Evolutionary conservation across 2,797 vertebrate species (phyloP), one percentile per base, ranked within the genome.

Genomic region (Pampus argenteus): DNA sequence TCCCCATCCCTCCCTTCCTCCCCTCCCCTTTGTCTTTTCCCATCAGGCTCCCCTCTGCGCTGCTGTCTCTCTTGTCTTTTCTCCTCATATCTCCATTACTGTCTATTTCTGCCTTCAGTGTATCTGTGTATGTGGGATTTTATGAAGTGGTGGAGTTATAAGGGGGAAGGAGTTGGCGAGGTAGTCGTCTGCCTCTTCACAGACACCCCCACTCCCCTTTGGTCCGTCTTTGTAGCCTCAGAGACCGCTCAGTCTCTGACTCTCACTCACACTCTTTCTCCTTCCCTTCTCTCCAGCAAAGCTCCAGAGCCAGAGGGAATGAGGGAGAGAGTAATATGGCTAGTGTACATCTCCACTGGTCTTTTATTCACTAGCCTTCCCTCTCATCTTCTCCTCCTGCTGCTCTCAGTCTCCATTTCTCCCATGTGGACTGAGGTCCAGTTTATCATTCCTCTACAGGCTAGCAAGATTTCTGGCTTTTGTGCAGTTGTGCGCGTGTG

Each of bases 1-100:
- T 67, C 70, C 60, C 76, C 61, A 58, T 66, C 70, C 47, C 67
- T 65, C 58, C 48, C 66, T 66, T 62, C 75, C 54, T 71, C 57
- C 74, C 74, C 70, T 78, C 67, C 66, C 78, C 81, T 86, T 87
- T 87, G 79, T 88, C 87, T 87, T 90, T 79, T 86, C 86, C 84
- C 85, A 84, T 84, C 81, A 89, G 77, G 60, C 82, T 73, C 78
- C 83, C 84, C 76, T 76, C 85, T 76, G 79, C 14, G 78, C 74
- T 81, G 67, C 84, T 83, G 65, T 82, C 79, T 84, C 58, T 81
- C 74, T 78, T 64, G 65, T 79, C 83, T 81, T 82, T 83, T 67
- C 72, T 87, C 71, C 73, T 85, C 82, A 78, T 69, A 82, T 91
- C 88, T 91, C 82, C 82, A 84, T 89, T 83, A 83, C 79, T 72